These are phyloP conservation scores for Australoheros scitulus DNA, from an alignment of 2,113 vertebrate species.

Conservation along the genomic window DNA sequence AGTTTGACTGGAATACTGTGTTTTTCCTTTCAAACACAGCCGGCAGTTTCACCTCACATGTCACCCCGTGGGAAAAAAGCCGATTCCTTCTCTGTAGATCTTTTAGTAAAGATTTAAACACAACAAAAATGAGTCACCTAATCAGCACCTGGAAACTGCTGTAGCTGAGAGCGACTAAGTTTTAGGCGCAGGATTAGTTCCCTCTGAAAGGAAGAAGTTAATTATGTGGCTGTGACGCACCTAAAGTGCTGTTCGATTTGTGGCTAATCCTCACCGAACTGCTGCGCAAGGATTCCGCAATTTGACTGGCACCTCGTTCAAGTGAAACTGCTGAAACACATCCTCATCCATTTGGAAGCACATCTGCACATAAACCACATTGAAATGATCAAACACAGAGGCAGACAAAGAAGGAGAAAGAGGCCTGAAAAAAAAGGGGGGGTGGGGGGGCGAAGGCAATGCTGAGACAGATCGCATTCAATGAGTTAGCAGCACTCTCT, in stretches of 20 bases:
- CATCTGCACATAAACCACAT: constrained; percentile 7
- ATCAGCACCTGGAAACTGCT: constrained; percentile 22
- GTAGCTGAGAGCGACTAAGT: background rate
- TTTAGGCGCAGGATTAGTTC: constrained; percentile 55
- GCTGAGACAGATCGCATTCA: constrained; percentile 66
- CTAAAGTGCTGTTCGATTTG: constrained; percentile 53
- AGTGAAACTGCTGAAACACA: constrained; percentile 50
- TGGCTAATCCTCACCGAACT: constrained; percentile 61
- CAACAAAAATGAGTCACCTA: constrained; percentile 17
- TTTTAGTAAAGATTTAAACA: constrained; percentile 12
- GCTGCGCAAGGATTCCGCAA: constrained; percentile 52
- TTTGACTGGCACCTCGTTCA: constrained; percentile 58
- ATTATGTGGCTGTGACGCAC: constrained; percentile 58
- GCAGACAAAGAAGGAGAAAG: constrained; percentile 9
- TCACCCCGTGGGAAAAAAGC: background rate
- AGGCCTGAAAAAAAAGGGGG: background rate
- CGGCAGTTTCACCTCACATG: background rate
- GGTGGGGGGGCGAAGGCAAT: constrained; percentile 3
- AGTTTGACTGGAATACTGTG: constrained; percentile 35
- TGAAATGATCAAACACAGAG: constrained; percentile 45
- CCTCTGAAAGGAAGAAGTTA: constrained; percentile 56
- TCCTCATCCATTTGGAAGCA: background rate
- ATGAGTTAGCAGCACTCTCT: constrained; percentile 67
- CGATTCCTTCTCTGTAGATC: background rate
- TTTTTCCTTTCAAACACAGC: constrained; percentile 24